Percentiles rank a stretch among this genome's conserved stretches.
phyloP scores from a whole-genome alignment of 2,797 vertebrate genomes.

The Premnoplex brunnescens region DNA sequence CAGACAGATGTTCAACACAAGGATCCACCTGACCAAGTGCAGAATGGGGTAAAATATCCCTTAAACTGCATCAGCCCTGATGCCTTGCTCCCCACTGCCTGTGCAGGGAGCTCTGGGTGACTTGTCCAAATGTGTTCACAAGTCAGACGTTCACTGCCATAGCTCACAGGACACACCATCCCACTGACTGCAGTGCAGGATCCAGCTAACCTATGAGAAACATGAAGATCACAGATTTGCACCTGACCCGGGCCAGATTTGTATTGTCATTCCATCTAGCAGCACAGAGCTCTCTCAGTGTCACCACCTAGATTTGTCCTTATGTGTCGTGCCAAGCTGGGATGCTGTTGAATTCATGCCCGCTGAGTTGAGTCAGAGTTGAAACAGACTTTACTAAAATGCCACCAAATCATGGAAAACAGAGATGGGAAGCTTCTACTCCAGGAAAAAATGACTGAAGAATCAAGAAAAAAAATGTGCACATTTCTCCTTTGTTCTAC shows the following conservation, averaged over 20 bases:
- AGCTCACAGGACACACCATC: not conserved
- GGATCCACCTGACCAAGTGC: not conserved
- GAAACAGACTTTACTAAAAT: not conserved
- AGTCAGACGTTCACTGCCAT: accelerated
- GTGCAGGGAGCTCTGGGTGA: not conserved
- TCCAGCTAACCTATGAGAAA: not conserved
- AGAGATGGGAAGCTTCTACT: not conserved
- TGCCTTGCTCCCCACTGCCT: not conserved
- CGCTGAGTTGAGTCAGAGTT: not conserved
- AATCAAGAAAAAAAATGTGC: not conserved
- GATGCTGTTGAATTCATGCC: not conserved
- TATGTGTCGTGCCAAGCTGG: not conserved
- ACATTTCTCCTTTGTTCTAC: not conserved
- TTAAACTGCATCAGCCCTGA: not conserved
- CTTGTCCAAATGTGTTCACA: not conserved
- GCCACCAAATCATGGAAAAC: not conserved
- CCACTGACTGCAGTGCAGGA: not conserved
- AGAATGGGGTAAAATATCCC: not conserved
- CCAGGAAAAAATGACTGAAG: not conserved
- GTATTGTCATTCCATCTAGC: not conserved
- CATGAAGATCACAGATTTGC: accelerated
- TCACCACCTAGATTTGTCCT: not conserved
- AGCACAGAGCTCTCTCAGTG: not conserved
- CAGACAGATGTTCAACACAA: not conserved
- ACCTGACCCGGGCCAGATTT: not conserved